Evolutionary conservation across 2,113 vertebrate genomes (phyloP).

Genomic region (Oplegnathus fasciatus): DNA sequence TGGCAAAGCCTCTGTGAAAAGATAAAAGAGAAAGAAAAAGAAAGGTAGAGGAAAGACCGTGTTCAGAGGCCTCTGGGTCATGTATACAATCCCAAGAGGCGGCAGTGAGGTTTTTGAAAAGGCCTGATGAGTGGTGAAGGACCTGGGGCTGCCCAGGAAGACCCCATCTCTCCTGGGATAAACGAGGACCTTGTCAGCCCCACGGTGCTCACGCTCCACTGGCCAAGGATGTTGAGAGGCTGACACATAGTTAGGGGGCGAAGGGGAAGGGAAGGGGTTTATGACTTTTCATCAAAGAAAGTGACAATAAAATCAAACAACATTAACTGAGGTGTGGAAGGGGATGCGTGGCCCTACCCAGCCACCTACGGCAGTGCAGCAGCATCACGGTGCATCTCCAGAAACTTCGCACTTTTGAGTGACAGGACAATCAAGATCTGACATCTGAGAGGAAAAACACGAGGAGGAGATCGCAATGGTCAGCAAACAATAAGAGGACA

Average conservation of each 20-base stretch:
- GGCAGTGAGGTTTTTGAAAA: slow-evolving; percentile 27
- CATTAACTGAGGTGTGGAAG: background rate
- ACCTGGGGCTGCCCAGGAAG: slow-evolving; percentile 23
- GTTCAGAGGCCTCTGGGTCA: background rate
- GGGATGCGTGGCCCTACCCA: background rate
- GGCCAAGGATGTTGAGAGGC: slow-evolving; percentile 33
- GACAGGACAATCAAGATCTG: slow-evolving; percentile 54
- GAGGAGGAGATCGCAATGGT: background rate
- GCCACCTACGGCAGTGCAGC: background rate
- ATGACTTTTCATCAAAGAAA: slow-evolving; percentile 54
- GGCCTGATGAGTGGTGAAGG: slow-evolving; percentile 32
- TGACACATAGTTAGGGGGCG: slow-evolving; percentile 25
- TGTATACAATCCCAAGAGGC: slow-evolving; percentile 19
- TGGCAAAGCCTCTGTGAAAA: slow-evolving; percentile 74
- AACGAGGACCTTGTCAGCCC: slow-evolving; percentile 50
- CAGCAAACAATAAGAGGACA: background rate
- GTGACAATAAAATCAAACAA: slow-evolving; percentile 44
- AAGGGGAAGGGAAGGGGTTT: slow-evolving; percentile 25
- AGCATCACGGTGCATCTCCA: background rate
- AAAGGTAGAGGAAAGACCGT: slow-evolving; percentile 2
- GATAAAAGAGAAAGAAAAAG: background rate
- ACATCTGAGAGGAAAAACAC: slow-evolving; percentile 18
- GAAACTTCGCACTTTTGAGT: slow-evolving; percentile 27
- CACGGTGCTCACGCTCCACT: slow-evolving; percentile 27
- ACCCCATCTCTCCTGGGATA: slow-evolving; percentile 43